Percentiles rank a stretch among this genome's conserved stretches.
Conservation (phyloP, 2,888 invertebrate genomes). For the Drosophila tanythrix region DNA sequence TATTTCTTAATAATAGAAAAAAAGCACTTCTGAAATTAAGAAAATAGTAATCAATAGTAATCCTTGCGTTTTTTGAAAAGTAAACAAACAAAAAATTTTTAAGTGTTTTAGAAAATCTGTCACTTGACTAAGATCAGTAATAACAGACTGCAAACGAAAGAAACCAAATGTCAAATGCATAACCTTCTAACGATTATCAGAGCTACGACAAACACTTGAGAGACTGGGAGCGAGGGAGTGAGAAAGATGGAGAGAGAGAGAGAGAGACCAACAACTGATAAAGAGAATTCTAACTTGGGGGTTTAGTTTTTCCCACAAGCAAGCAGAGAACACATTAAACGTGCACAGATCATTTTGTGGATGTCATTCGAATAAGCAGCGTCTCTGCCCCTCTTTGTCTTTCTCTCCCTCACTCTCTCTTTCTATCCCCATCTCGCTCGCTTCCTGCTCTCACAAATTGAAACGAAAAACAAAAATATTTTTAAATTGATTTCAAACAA, state of each 20-base stretch:
- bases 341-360: conserved; percentile 53
- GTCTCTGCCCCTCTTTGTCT: conserved; percentile 7
- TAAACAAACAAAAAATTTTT: not conserved
- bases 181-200: conserved; percentile 1
- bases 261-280: conserved; percentile 19
- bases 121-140: not conserved
- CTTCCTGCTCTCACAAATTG: conserved; percentile 50
- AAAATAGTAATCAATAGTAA: not conserved
- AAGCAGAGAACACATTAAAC: conserved; percentile 13
- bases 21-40: not conserved
- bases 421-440: conserved; percentile 2
- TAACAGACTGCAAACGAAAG: not conserved
- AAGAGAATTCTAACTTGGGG: conserved; percentile 21
- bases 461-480: conserved; percentile 70
- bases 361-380: conserved; percentile 60
- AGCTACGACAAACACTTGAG: not conserved
- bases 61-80: not conserved
- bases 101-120: not conserved
- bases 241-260: not conserved
- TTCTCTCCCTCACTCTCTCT: conserved; percentile 2
- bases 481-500: conserved; percentile 79
- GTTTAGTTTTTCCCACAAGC: conserved; percentile 24
- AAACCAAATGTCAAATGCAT: not conserved
- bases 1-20: not conserved
- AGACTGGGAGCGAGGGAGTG: not conserved